A percentile compares a stretch with the other conserved stretches of the same genome.
These are phyloP conservation scores for Spisula subtruncata DNA, from an alignment of 2,888 invertebrate species.

Conservation along the genomic window DNA sequence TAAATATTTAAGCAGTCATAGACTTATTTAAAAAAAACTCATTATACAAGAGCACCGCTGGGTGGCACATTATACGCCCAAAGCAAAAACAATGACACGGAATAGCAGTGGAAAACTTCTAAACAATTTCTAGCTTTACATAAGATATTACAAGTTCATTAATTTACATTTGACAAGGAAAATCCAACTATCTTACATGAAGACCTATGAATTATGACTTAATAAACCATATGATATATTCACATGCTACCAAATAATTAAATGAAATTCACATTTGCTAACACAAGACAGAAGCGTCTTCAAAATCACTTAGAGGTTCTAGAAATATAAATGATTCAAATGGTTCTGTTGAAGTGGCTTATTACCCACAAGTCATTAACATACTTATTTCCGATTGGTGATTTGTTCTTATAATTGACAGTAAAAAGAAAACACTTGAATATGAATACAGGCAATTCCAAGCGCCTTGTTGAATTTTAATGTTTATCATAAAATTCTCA, in stretches of 20 bases:
- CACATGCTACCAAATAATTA: background rate
- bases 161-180: background rate
- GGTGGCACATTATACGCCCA: too few relatives aligned
- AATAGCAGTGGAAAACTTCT: too few relatives aligned
- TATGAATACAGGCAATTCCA: background rate
- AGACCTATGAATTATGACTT: background rate
- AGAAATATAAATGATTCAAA: background rate
- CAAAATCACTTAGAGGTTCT: background rate
- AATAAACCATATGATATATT: background rate
- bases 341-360: background rate
- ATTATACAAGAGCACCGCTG: too few relatives aligned
- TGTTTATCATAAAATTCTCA: background rate
- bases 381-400: slow-evolving; percentile 1
- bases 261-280: background rate
- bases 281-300: background rate
- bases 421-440: background rate
- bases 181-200: background rate
- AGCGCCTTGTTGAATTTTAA: background rate
- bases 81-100: too few relatives aligned
- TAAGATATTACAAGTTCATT: too few relatives aligned
- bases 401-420: background rate
- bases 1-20: too few relatives aligned
- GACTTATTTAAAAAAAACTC: too few relatives aligned
- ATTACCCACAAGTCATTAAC: background rate
- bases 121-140: too few relatives aligned